phyloP scores from a whole-genome alignment of 2,797 vertebrate species.

The Phataginus tetradactyla region DNA sequence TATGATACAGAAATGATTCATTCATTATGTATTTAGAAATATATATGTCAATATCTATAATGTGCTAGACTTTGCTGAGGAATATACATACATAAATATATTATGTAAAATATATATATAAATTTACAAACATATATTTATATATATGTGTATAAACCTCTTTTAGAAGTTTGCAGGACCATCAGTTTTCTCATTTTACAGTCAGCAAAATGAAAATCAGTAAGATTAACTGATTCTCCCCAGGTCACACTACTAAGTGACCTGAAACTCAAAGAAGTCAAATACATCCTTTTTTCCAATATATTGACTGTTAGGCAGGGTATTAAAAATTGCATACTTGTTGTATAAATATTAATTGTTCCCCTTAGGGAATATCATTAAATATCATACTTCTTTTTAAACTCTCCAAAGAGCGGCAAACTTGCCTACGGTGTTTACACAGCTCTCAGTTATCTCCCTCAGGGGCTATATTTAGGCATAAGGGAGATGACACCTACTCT shows the following conservation, averaged over 20 bases:
- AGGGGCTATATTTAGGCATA: neutral
- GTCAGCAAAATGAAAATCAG: neutral
- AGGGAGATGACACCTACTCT: accelerated
- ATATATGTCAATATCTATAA: neutral
- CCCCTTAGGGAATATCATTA: neutral
- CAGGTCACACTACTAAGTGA: neutral
- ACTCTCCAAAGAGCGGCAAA: neutral
- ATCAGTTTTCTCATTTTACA: neutral
- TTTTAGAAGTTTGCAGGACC: neutral
- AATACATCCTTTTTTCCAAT: neutral
- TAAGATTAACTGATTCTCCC: neutral
- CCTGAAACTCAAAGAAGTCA: neutral
- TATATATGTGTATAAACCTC: too few species aligned
- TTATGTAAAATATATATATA: too few species aligned
- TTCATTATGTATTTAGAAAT: neutral
- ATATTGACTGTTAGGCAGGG: neutral
- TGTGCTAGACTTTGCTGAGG: neutral
- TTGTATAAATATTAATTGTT: neutral
- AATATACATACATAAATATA: neutral
- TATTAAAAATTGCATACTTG: neutral
- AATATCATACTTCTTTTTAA: neutral
- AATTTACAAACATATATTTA: neutral
- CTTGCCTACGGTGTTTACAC: neutral
- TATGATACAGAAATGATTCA: neutral
- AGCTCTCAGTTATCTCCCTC: neutral